Percentiles rank a stretch among this genome's conserved stretches.
Evolutionary conservation across 1,140 invertebrate species (phyloP).

Genomic region (Agraylea sexmaculata): DNA sequence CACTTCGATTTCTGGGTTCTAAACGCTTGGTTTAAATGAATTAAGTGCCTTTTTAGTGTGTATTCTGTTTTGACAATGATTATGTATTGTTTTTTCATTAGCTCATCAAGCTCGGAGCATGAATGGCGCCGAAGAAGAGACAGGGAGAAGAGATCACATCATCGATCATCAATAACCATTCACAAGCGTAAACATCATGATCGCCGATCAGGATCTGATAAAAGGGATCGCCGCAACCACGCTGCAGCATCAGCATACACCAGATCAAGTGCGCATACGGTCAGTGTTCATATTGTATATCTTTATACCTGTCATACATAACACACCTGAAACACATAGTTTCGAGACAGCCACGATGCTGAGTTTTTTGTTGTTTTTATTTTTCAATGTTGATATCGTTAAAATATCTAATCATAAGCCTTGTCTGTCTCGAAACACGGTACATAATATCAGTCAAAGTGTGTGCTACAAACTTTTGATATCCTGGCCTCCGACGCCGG

Average conservation of each 20-base stretch:
- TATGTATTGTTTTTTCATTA: constrained; percentile 2
- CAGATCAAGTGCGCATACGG: constrained; percentile 29
- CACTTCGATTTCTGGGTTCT: too few relatives aligned
- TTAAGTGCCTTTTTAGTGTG: too few relatives aligned
- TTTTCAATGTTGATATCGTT: constrained; percentile 8
- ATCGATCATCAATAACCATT: constrained; percentile 44
- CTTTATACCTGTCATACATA: too few relatives aligned
- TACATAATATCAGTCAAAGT: constrained; percentile 9
- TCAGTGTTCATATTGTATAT: too few relatives aligned
- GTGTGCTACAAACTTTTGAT: constrained; percentile 12
- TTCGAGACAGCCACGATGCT: constrained; percentile 25
- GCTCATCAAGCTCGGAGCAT: constrained; percentile 43
- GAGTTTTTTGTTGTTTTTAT: constrained; percentile 31
- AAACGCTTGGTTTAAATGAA: too few relatives aligned
- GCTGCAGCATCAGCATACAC: constrained; percentile 24
- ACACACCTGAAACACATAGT: too few relatives aligned
- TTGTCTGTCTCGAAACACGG: constrained; percentile 4
- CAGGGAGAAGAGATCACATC: constrained; percentile 48
- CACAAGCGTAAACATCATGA: constrained; percentile 44
- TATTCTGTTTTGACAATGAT: too few relatives aligned
- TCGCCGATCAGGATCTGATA: constrained; percentile 22
- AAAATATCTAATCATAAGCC: constrained; percentile 24
- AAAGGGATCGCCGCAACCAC: constrained; percentile 35
- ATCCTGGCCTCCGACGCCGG: neutral
- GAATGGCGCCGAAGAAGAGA: constrained; percentile 47